Evolutionary conservation across 2,888 invertebrate genomes (phyloP).

Genomic region (Junonia oenone): DNA sequence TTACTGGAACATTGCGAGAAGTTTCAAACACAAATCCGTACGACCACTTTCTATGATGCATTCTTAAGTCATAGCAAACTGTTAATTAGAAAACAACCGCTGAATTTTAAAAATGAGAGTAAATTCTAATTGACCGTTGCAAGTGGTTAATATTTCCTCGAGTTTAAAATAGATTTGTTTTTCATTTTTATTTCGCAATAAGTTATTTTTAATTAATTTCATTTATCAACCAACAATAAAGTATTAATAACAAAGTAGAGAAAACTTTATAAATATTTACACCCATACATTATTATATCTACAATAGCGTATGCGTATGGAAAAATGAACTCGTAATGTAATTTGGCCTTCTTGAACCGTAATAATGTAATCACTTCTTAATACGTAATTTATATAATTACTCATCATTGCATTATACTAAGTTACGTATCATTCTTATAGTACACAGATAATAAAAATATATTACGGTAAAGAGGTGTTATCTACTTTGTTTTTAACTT

Average conservation of each 20-base stretch:
- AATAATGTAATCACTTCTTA: neutral
- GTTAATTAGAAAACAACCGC: constrained; percentile 54
- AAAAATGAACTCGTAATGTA: neutral
- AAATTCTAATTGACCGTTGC: constrained; percentile 7
- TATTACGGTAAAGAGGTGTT: no score
- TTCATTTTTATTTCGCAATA: neutral
- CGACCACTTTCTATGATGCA: constrained; percentile 79
- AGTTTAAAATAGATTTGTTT: neutral
- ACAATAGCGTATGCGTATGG: neutral
- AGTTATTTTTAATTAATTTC: neutral
- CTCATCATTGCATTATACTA: no score
- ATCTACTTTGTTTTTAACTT: no score
- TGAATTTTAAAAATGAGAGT: constrained; percentile 49
- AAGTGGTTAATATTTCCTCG: neutral
- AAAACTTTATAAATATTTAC: no score
- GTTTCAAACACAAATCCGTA: constrained; percentile 75
- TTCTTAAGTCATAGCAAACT: constrained; percentile 83
- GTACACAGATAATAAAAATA: no score
- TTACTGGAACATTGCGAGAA: constrained; percentile 82
- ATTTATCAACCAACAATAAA: no score
- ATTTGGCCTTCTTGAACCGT: neutral
- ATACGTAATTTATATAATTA: no score
- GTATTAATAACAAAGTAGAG: no score
- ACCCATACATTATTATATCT: no score
- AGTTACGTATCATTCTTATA: no score